phyloP scores from a whole-genome alignment of 64 coral and sea anemone species.

The Dendronephthya gigantea region DNA sequence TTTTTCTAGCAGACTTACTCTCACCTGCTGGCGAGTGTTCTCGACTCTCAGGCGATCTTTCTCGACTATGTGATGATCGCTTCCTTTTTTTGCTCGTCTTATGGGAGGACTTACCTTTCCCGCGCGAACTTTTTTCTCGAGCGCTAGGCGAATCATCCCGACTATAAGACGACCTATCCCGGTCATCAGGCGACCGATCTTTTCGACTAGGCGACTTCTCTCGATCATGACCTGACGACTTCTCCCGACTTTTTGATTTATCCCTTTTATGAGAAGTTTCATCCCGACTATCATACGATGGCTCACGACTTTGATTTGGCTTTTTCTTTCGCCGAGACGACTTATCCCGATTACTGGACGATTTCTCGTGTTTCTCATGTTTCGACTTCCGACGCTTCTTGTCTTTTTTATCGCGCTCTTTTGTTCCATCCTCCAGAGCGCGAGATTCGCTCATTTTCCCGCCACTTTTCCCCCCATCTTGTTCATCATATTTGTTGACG shows the following conservation, averaged over 20 bases:
- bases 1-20: background rate
- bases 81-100: background rate
- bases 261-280: background rate
- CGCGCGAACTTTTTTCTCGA: background rate
- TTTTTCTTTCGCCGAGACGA: background rate
- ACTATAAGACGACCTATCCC: background rate
- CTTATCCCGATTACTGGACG: background rate
- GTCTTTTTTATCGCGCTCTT: background rate
- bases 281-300: background rate
- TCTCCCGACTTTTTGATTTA: background rate
- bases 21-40: background rate
- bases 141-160: background rate
- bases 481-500: background rate
- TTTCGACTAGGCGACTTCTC: background rate
- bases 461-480: background rate
- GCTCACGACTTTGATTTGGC: background rate
- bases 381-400: background rate
- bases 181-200: background rate
- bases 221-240: background rate
- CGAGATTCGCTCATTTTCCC: background rate
- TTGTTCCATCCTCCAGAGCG: background rate
- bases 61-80: background rate
- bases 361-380: background rate
- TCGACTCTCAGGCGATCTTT: background rate
- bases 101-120: background rate